phyloP scores from a whole-genome alignment of 2,113 vertebrate species.

The Pomatostomus ruficeps region DNA sequence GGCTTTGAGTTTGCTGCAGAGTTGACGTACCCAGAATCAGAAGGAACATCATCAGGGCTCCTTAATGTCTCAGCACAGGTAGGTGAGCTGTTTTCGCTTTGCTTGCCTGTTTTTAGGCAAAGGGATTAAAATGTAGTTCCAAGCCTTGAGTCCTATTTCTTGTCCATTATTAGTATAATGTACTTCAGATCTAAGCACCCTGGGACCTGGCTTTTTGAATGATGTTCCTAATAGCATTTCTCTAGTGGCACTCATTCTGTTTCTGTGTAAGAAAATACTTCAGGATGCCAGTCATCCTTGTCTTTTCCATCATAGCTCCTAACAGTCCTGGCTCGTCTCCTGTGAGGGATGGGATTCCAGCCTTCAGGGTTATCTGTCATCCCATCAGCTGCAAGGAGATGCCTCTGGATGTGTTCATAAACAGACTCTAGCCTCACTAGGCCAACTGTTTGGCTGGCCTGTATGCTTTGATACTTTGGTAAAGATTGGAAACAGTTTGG shows the following conservation, averaged over 20 bases:
- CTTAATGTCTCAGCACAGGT: constrained; percentile 96
- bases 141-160: neutral
- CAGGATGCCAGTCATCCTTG: neutral
- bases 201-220: neutral
- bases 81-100: neutral
- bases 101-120: neutral
- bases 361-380: neutral
- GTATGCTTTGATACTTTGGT: neutral
- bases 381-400: neutral
- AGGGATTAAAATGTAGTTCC: neutral
- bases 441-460: neutral
- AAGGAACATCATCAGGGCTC: constrained; percentile 92
- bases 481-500: neutral
- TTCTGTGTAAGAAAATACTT: neutral
- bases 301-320: neutral
- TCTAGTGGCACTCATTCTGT: neutral
- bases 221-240: neutral
- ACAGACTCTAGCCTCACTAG: neutral
- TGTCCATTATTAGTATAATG: neutral
- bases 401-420: neutral
- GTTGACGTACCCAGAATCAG: constrained; percentile 91
- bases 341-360: neutral
- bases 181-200: neutral
- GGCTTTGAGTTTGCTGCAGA: constrained; percentile 96
- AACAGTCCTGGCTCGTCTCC: neutral